Evolutionary conservation across 2,888 invertebrate species (phyloP).

Genomic region (Chalcis sispes): DNA sequence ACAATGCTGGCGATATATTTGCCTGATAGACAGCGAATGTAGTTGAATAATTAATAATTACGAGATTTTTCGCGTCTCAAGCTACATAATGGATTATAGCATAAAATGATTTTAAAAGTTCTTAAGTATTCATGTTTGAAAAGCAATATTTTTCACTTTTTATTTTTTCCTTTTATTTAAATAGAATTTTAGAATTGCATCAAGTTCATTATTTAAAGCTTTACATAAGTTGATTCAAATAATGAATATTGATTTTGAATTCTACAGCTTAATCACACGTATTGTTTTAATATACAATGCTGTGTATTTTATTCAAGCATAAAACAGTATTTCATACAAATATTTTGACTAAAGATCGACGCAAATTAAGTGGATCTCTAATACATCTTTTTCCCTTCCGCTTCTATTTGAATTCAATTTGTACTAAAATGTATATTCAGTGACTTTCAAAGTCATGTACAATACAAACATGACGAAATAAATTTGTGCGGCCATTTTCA

Average conservation of each 20-base stretch:
- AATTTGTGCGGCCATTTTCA: not conserved
- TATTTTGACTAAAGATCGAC: conserved; percentile 8
- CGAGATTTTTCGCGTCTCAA: no score
- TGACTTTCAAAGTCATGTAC: not conserved
- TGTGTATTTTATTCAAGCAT: conserved; percentile 8
- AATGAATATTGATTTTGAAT: conserved; percentile 9
- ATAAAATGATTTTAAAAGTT: not conserved
- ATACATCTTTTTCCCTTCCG: not conserved
- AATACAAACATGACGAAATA: not conserved
- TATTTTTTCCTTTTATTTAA: no score
- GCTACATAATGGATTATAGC: no score
- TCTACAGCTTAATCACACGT: not conserved
- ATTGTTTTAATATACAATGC: conserved; percentile 18
- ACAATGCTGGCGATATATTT: not conserved
- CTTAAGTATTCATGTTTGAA: no score
- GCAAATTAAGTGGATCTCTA: conserved; percentile 1
- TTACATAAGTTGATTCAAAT: not conserved
- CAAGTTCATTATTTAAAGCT: not conserved
- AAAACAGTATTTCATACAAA: conserved; percentile 21
- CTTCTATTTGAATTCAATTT: not conserved
- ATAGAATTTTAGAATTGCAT: no score
- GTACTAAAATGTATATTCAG: not conserved
- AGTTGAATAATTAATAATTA: no score
- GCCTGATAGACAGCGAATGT: not conserved
- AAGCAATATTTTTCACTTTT: no score